Evolutionary conservation across 2,888 invertebrate species (phyloP), one percentile per base, ranked within the genome.

Genomic region (Eledone cirrhosa): DNA sequence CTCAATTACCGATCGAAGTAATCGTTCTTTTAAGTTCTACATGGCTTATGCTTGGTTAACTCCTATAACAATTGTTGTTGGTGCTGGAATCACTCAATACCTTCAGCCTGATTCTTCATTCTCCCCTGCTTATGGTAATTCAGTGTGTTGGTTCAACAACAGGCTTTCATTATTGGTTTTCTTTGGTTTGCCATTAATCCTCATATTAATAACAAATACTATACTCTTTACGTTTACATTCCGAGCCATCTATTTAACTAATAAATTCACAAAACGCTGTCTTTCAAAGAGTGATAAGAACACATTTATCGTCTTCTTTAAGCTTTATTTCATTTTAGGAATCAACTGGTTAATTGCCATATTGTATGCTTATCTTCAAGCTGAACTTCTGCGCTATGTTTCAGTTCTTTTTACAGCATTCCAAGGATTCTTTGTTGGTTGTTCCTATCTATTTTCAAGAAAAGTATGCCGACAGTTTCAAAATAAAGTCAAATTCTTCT

Each of bases 301-400:
- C 19, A 69, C 33, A 31, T 69, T 69, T 69, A 31, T 69, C 31
- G 33, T 69, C 13, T 69, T 33, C 33, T 69, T 69, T 22, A 69
- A 69, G n/a, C 69, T 69, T 69, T 69, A 33, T 33, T 69, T 69
- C 69, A 69, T 69, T 33, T 33, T 69, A 33, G 69, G 69, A n/a
- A 69, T 69, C 0, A 69, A 33, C 33, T 69, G 69, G 69, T 33
- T 69, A 0, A 22, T 69, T 19, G 27, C 69, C 11, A 31, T 69
- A 22, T n/a, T 69, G 3, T n/a, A 69, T 8, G 31, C 69, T n/a
- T 31, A 22, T 16, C 29, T 31, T 31, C 31, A n/a, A 13, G 31
- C 31, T 2, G 33, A 31, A 69, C 22, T 69, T 16, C 31, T 69
- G 33, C 33, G 69, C n/a, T 69, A 31, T n/a, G 2, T 69, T 69